Evolutionary conservation across 2,113 vertebrate species (phyloP).

Genomic region (Chlamydotis undulata): DNA sequence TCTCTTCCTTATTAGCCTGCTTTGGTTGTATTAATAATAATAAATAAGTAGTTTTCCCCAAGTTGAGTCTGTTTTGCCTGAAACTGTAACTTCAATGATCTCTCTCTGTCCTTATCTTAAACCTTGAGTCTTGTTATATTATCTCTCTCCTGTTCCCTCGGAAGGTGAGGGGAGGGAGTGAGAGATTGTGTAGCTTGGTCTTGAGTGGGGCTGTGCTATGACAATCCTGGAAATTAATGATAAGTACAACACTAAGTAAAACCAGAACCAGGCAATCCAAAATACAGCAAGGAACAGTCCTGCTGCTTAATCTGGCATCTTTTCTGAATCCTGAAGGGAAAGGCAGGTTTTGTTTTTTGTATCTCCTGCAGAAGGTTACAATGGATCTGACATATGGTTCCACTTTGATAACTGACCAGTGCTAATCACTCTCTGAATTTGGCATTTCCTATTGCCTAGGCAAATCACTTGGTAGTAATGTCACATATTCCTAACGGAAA

Average conservation of each 20-base stretch:
- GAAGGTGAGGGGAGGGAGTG: too few relatives aligned
- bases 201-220: too few relatives aligned
- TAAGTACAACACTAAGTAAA: not conserved
- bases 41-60: too few relatives aligned
- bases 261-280: not conserved
- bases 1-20: too few relatives aligned
- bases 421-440: not conserved
- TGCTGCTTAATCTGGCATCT: not conserved
- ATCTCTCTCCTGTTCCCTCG: too few relatives aligned
- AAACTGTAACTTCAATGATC: too few relatives aligned
- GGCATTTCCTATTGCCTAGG: not conserved
- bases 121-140: too few relatives aligned
- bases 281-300: not conserved
- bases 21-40: too few relatives aligned
- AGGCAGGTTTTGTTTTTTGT: fast-evolving
- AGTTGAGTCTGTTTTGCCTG: too few relatives aligned
- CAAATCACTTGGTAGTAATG: not conserved
- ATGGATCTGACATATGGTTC: not conserved
- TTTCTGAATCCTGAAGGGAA: not conserved
- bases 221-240: not conserved
- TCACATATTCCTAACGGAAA: not conserved
- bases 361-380: not conserved
- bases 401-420: not conserved
- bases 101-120: too few relatives aligned
- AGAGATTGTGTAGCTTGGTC: too few relatives aligned